Conservation (phyloP, 1,140 invertebrate species). For the Brachionus plicatilis region DNA sequence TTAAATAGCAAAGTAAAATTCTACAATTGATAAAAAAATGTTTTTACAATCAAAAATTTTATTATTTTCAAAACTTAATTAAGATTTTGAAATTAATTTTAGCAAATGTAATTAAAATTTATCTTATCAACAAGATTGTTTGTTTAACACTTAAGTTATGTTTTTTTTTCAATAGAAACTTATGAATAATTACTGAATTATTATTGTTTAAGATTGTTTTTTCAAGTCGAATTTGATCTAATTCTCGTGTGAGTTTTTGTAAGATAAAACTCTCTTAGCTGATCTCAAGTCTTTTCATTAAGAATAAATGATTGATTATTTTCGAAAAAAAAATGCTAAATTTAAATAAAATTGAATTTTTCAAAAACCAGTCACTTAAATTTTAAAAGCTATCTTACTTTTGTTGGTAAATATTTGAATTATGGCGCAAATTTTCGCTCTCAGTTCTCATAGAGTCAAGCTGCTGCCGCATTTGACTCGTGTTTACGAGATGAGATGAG, state of each 20-base stretch:
- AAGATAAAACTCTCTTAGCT: neutral
- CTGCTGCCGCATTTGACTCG: neutral
- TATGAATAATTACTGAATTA: neutral
- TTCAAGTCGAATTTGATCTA: neutral
- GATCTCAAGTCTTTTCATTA: neutral
- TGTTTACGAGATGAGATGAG: neutral
- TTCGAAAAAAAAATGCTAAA: neutral
- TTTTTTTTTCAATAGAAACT: neutral
- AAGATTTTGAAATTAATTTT: neutral
- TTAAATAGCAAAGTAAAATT: neutral
- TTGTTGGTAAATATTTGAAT: neutral
- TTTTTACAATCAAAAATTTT: neutral
- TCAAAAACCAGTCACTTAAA: neutral
- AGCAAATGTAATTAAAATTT: neutral
- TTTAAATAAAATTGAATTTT: neutral
- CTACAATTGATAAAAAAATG: neutral
- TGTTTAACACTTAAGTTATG: neutral
- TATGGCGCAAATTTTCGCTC: neutral
- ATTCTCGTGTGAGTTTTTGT: neutral
- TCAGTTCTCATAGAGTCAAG: neutral
- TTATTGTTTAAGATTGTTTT: neutral
- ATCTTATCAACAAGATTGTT: neutral
- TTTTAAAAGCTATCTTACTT: neutral
- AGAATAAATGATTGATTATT: neutral
- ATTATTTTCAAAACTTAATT: neutral